These are phyloP conservation scores for Pemphredon lugubris DNA, from an alignment of 2,888 invertebrate genomes.

Conservation along the genomic window DNA sequence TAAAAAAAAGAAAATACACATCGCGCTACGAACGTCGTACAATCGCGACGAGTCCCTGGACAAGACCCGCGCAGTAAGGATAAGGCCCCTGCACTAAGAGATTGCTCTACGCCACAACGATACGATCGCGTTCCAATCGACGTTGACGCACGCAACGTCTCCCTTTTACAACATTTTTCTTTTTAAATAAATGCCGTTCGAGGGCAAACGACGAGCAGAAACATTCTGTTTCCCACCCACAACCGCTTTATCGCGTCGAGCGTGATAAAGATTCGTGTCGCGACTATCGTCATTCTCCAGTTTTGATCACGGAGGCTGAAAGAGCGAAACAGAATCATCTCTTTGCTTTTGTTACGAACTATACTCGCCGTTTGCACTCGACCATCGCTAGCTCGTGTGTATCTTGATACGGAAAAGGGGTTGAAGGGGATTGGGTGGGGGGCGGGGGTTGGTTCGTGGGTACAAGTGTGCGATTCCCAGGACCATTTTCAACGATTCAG, in stretches of 20 bases:
- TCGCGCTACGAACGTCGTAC: background rate
- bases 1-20: no score
- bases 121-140: slow-evolving; percentile 62
- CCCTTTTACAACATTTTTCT: slow-evolving; percentile 5
- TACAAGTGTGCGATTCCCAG: background rate
- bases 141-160: slow-evolving; percentile 57
- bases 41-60: slow-evolving; percentile 32
- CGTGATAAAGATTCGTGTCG: slow-evolving; percentile 6
- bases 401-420: slow-evolving; percentile 15
- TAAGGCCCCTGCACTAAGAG: slow-evolving; percentile 81
- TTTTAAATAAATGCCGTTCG: slow-evolving; percentile 24
- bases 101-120: slow-evolving; percentile 79
- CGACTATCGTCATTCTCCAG: slow-evolving; percentile 2
- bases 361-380: slow-evolving; percentile 24
- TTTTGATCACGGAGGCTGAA: background rate
- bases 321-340: background rate
- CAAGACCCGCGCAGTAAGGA: slow-evolving; percentile 77
- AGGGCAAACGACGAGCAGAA: slow-evolving; percentile 43
- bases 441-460: background rate
- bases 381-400: slow-evolving; percentile 18
- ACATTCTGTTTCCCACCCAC: no score
- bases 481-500: slow-evolving; percentile 18
- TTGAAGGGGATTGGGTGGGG: slow-evolving; percentile 1
- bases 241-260: no score
- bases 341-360: slow-evolving; percentile 1